Percentiles rank a stretch among this genome's conserved stretches.
These are phyloP conservation scores for Ceyx cyanopectus DNA, from an alignment of 2,113 vertebrate genomes.

Conservation along the genomic window DNA sequence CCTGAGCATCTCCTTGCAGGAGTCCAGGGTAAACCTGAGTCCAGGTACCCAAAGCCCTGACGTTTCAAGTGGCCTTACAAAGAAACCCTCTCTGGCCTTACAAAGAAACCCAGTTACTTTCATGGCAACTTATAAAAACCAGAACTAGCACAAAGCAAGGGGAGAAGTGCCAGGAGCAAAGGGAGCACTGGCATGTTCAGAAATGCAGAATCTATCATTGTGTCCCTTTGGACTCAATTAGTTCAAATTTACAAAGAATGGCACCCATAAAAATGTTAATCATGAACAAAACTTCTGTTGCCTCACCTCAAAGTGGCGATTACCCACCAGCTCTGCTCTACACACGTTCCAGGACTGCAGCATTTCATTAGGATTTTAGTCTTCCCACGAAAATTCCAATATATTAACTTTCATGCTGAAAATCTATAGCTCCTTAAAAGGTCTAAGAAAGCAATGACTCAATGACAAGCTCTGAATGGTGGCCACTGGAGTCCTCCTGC, in stretches of 20 bases:
- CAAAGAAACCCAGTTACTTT: not conserved
- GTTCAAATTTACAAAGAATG: conserved; percentile 69
- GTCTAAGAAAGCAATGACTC: not conserved
- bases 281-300: conserved; percentile 67
- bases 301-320: conserved; percentile 50
- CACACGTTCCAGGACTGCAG: not conserved
- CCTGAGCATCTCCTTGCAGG: not conserved
- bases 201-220: conserved; percentile 61
- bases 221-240: conserved; percentile 82
- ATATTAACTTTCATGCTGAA: not conserved
- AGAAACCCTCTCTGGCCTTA: not conserved
- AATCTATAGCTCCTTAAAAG: not conserved
- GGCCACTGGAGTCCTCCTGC: not conserved
- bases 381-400: not conserved
- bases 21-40: not conserved
- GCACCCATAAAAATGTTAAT: conserved; percentile 70
- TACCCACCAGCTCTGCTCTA: conserved; percentile 43
- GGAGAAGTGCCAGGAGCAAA: conserved; percentile 44
- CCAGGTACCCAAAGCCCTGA: not conserved
- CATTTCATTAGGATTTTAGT: conserved; percentile 29
- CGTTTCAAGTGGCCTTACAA: not conserved
- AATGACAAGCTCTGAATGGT: not conserved
- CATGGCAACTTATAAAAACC: not conserved
- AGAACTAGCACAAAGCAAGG: not conserved
- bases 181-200: conserved; percentile 25